A percentile compares a stretch with the other conserved stretches of the same genome.
Conservation (phyloP, 2,797 vertebrate species). For the Vipera latastei region DNA sequence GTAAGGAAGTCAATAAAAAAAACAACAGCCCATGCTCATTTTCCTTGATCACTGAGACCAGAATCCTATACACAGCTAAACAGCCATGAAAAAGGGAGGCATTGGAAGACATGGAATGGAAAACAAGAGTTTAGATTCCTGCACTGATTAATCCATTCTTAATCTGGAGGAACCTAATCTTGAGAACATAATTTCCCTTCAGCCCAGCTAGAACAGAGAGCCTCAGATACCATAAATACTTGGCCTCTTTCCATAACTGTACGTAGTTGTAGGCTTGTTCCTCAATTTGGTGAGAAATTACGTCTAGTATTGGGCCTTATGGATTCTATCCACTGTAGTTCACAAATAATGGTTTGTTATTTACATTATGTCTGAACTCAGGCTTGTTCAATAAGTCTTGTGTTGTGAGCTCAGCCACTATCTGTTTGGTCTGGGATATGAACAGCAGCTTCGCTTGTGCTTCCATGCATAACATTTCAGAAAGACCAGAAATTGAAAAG, state of each 20-base stretch:
- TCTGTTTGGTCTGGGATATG: not conserved
- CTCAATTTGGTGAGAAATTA: not conserved
- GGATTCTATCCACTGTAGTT: not conserved
- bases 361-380: not conserved
- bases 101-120: not conserved
- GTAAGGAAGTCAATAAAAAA: not conserved
- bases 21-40: not conserved
- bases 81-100: not conserved
- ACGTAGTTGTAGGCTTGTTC: not conserved
- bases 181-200: not conserved
- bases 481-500: not conserved
- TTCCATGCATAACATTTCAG: not conserved
- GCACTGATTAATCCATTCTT: not conserved
- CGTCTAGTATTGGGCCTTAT: not conserved
- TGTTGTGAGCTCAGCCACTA: not conserved
- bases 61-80: not conserved
- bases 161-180: not conserved
- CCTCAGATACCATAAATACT: not conserved
- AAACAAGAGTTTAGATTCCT: too few relatives aligned
- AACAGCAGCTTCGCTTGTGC: not conserved
- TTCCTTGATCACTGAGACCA: accelerated
- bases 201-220: not conserved
- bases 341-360: not conserved
- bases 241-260: not conserved
- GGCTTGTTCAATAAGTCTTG: not conserved